Conservation (phyloP, 2,797 vertebrate species). For the Synanceia verrucosa region DNA sequence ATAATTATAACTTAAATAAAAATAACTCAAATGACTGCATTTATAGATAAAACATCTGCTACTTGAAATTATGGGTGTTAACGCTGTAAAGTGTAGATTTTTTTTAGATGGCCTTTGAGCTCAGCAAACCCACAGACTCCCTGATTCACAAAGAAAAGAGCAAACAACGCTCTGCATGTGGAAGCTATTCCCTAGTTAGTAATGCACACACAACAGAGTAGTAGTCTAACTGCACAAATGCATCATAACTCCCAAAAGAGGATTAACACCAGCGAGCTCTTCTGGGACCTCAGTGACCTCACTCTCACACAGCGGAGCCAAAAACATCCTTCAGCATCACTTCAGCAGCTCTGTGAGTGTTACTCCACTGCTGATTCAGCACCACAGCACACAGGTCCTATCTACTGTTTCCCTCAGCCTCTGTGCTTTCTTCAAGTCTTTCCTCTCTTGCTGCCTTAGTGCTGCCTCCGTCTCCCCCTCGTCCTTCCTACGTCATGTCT, state of each 20-base stretch:
- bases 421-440: constrained; percentile 24
- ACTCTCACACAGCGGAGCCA: constrained; percentile 61
- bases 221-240: constrained; percentile 68
- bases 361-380: constrained; percentile 56
- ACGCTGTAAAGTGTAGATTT: accelerated
- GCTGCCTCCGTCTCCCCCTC: constrained; percentile 31
- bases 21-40: not conserved
- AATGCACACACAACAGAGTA: constrained; percentile 54
- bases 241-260: constrained; percentile 83
- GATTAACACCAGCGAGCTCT: constrained; percentile 77
- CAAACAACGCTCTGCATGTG: not conserved
- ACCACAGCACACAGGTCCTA: constrained; percentile 6
- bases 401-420: constrained; percentile 33
- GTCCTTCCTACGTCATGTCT: constrained; percentile 66
- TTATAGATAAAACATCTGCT: not conserved
- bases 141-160: constrained; percentile 21
- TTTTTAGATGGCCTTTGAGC: not conserved
- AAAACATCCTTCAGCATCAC: constrained; percentile 67
- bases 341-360: constrained; percentile 32
- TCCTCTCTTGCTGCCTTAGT: constrained; percentile 22
- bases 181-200: constrained; percentile 17
- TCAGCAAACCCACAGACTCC: not conserved
- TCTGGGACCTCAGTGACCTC: constrained; percentile 72
- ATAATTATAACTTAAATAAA: not conserved
- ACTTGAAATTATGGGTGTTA: not conserved